Base-by-base conservation (phyloP, 2,113 vertebrate species). In the Psilopogon haemacephalus region DNA sequence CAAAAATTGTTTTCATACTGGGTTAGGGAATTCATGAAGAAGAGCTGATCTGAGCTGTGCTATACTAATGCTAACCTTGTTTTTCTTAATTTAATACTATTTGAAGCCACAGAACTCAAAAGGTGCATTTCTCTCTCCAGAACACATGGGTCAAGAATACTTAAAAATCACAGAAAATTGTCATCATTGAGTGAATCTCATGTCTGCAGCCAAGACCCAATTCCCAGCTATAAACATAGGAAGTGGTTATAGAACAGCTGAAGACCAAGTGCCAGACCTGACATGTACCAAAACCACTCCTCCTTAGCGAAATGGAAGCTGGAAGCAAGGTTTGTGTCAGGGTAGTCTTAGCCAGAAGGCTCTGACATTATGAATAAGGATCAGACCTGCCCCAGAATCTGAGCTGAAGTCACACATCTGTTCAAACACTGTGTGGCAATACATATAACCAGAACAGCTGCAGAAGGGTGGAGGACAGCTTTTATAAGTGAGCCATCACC, bases 361-460 rank as follows among this genome's bases (percentile, higher is more conserved):
- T 87, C 67, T 73, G 77, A 56, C 59, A 67, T 5, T 2, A 79
- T 56, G 32, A 90, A 17, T 12, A 85, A 70, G 37, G 42, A 90
- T 79, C 81, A 82, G 55, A 83, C 87, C 42, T 55, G 86, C 52
- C 74, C 63, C 74, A 70, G 58, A 2, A 10, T 13, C 69, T 55
- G 77, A 92, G 72, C 60, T 54, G 32, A 72, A 82, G 72, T 62
- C 68, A 90, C 94, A 79, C 84, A 93, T 87, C 86, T 94, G 84
- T 73, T 82, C 81, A 52, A 90, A 83, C 33, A 50, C 26, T 46
- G 35, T 24, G 27, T 30, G 70, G 84, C 73, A 90, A 72, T 0
- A 0, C 67, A 81, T 20, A 84, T 92, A 94, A 76, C 52, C 55
- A 95, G 63, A 89, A 82, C 86, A 96, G 90, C 90, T 94, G 91